A percentile compares a stretch with the other conserved stretches of the same genome.
phyloP scores from a whole-genome alignment of 2,888 invertebrate genomes.

The Macrosoma leucophasiata region DNA sequence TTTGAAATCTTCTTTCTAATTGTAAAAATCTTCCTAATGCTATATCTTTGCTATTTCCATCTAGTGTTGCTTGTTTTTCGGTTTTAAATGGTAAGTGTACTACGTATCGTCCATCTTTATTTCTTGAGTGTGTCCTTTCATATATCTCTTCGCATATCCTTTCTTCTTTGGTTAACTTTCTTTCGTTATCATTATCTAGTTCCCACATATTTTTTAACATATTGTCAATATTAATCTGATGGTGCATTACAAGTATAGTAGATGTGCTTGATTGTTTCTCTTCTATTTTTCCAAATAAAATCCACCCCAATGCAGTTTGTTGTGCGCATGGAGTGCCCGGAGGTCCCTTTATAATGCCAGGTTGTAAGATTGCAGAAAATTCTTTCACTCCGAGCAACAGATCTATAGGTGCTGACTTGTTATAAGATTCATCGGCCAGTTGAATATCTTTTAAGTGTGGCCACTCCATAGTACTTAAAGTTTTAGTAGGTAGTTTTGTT shows the following conservation, averaged over 20 bases:
- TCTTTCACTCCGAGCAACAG: slow-evolving; percentile 23
- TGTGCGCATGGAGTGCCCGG: slow-evolving; percentile 12
- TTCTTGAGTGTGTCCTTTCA: slow-evolving; percentile 18
- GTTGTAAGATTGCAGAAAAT: slow-evolving; percentile 24
- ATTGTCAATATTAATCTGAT: slow-evolving; percentile 20
- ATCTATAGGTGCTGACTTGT: slow-evolving; percentile 23
- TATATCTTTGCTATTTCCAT: slow-evolving; percentile 23
- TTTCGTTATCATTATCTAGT: slow-evolving; percentile 22
- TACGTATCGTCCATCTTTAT: slow-evolving; percentile 22
- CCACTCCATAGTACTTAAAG: slow-evolving; percentile 13
- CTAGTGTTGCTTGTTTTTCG: slow-evolving; percentile 9
- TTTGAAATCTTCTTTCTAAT: slow-evolving; percentile 21
- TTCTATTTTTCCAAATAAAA: slow-evolving; percentile 1
- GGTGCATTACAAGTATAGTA: slow-evolving; percentile 20
- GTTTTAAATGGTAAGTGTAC: slow-evolving; percentile 24
- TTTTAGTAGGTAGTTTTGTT: slow-evolving; percentile 17
- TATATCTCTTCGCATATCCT: slow-evolving; percentile 25
- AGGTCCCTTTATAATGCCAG: slow-evolving; percentile 19
- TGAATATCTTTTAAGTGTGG: slow-evolving; percentile 10
- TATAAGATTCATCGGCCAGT: slow-evolving; percentile 18
- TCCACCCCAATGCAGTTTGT: slow-evolving; percentile 12
- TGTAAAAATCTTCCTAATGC: slow-evolving; percentile 25
- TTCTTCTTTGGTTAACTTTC: slow-evolving; percentile 22
- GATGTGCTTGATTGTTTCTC: too few relatives aligned
- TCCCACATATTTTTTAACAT: slow-evolving; percentile 26